Base-by-base conservation (phyloP, 2,888 invertebrate genomes). In the Drosophila pseudotalamancana region DNA sequence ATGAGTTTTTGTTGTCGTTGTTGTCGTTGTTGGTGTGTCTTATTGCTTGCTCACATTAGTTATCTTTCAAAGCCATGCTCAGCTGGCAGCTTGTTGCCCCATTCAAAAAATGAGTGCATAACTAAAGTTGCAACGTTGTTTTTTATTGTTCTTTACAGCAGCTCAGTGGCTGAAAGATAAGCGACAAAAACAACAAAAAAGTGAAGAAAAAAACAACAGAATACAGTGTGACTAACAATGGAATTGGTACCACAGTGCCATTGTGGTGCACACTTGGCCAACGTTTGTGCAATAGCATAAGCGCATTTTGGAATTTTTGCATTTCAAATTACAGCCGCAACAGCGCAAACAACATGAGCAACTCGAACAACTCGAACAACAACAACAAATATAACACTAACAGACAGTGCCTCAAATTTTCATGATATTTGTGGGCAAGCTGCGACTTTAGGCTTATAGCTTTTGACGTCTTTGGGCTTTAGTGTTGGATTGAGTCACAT, bases 261-360 rank as follows among this genome's bases (percentile, higher is more conserved):
- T 64, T 69, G 43, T 55, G 67, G 59, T 51, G 78, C 75, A 65
- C 64, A 68, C 65, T 75, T 60, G 79, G 76, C 72, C 39, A 55
- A 75, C 45, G 60, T 78, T 82, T 76, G 69, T 76, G 87, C 80
- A 80, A 80, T 49, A 62, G 46, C 66, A 54, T 76, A 80, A 68
- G 84, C 59, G 73, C 61, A 80, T 67, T 86, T 83, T 54, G 69
- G 66, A 61, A 65, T 77, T 69, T 70, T 75, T 66, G 74, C 63
- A 62, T 64, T 68, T 78, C 14, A 64, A 63, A 63, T 63, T 59
- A 54, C 48, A 56, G 37, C 72, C 56, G 49, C 73, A 54, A 51
- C 21, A 45, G n/a, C 8, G 46, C 40, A 68, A 54, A 51, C 21
- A 45, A 16, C 8, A 40, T 34, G 35, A 53, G 31, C 18, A 55